Evolutionary conservation across 2,888 invertebrate species (phyloP).

Genomic region (Pinctada fucata): DNA sequence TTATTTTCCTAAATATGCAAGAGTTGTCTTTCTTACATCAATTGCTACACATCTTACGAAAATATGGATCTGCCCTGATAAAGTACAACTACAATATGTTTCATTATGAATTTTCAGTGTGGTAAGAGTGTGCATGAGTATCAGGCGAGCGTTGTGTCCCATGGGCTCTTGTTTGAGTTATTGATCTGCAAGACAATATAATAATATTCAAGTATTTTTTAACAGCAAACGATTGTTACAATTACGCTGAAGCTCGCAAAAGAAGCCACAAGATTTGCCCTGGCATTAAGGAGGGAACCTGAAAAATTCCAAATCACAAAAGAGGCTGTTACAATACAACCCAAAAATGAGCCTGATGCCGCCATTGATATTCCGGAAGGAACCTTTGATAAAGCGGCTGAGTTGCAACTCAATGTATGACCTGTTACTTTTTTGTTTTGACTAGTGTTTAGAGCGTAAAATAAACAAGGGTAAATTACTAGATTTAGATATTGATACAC

Average conservation of each 20-base stretch:
- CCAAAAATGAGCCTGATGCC: slow-evolving; percentile 28
- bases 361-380: slow-evolving; percentile 28
- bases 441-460: background rate
- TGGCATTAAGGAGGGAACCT: slow-evolving; percentile 22
- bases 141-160: no score
- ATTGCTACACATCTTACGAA: no score
- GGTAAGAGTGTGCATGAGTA: no score
- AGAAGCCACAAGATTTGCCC: slow-evolving; percentile 3
- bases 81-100: no score
- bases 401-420: slow-evolving; percentile 28
- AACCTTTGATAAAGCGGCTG: slow-evolving; percentile 27
- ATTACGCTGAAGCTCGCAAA: slow-evolving; percentile 7
- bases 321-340: slow-evolving; percentile 25
- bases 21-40: no score
- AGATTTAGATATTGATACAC: no score
- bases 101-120: no score
- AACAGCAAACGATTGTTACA: slow-evolving; percentile 19
- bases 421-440: background rate
- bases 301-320: slow-evolving; percentile 27
- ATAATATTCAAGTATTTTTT: no score
- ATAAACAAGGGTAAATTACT: background rate
- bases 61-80: no score
- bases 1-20: no score
- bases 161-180: no score
- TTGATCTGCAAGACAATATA: no score